Conservation (phyloP, 2,113 vertebrate genomes). For the Nothoprocta perdicaria region DNA sequence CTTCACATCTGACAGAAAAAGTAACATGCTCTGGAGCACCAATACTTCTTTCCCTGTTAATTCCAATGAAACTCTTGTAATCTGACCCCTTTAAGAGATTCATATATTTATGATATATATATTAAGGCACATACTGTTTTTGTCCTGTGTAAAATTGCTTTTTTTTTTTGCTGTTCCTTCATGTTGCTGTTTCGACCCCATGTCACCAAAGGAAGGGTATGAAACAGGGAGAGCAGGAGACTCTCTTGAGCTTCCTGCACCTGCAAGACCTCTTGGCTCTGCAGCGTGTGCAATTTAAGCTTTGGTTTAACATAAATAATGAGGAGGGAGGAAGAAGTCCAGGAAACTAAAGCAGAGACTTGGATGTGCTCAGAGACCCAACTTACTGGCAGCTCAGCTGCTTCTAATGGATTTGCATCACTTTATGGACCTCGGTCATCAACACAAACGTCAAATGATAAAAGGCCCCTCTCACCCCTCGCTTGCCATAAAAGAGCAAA, state of each 20-base stretch:
- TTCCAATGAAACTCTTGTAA: neutral
- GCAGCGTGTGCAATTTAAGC: neutral
- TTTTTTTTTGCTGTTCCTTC: rapidly evolving
- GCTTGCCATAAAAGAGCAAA: neutral
- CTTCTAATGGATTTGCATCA: neutral
- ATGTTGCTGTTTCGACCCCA: neutral
- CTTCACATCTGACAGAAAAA: neutral
- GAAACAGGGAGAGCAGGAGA: neutral
- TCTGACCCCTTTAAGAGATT: neutral
- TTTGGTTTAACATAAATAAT: rapidly evolving
- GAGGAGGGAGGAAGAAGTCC: neutral
- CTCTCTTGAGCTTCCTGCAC: rapidly evolving
- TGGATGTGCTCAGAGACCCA: neutral
- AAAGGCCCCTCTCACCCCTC: rapidly evolving
- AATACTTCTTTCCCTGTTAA: neutral
- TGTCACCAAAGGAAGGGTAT: rapidly evolving
- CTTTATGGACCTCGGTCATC: neutral
- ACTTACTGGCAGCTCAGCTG: rapidly evolving
- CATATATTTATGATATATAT: neutral
- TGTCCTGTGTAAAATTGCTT: rapidly evolving
- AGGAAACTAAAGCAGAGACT: neutral
- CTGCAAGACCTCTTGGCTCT: neutral
- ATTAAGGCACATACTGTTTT: neutral
- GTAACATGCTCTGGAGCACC: neutral
- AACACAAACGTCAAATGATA: neutral